Evolutionary conservation across 2,113 vertebrate genomes (phyloP).

Genomic region (Casuarius casuarius): DNA sequence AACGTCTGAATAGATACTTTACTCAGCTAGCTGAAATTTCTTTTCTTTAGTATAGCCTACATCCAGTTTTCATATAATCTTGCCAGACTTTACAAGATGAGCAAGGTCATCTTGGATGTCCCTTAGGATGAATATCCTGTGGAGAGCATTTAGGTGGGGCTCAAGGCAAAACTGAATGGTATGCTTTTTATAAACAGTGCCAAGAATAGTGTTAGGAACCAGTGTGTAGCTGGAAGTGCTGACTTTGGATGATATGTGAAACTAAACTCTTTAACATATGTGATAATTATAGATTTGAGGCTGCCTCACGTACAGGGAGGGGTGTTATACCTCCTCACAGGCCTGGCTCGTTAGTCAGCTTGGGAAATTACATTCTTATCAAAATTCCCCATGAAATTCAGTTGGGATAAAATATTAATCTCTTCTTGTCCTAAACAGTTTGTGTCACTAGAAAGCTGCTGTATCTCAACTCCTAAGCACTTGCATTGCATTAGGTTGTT

Average conservation of each 20-base stretch:
- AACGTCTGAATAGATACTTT: background rate
- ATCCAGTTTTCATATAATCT: background rate
- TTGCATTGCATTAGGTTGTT: background rate
- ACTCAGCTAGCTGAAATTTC: background rate
- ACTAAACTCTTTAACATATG: background rate
- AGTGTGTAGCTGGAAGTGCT: background rate
- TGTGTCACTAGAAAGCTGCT: background rate
- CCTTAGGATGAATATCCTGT: background rate
- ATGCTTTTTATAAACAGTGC: background rate
- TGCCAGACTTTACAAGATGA: slow-evolving; percentile 1
- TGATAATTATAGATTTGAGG: background rate
- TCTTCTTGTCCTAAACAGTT: slow-evolving; percentile 21
- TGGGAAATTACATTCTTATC: slow-evolving; percentile 60
- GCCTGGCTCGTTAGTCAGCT: background rate
- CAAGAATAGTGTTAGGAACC: background rate
- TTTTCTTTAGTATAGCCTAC: background rate
- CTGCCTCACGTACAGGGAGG: background rate
- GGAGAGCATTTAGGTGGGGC: background rate
- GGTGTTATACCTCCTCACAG: slow-evolving; percentile 1
- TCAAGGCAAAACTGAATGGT: background rate
- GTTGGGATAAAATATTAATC: slow-evolving; percentile 54
- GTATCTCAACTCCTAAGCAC: background rate
- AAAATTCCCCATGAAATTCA: slow-evolving; percentile 43
- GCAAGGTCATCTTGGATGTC: background rate
- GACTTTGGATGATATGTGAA: background rate